Evolutionary conservation across 2,113 vertebrate species (phyloP).

Genomic region (Gymnorhina tibicen): DNA sequence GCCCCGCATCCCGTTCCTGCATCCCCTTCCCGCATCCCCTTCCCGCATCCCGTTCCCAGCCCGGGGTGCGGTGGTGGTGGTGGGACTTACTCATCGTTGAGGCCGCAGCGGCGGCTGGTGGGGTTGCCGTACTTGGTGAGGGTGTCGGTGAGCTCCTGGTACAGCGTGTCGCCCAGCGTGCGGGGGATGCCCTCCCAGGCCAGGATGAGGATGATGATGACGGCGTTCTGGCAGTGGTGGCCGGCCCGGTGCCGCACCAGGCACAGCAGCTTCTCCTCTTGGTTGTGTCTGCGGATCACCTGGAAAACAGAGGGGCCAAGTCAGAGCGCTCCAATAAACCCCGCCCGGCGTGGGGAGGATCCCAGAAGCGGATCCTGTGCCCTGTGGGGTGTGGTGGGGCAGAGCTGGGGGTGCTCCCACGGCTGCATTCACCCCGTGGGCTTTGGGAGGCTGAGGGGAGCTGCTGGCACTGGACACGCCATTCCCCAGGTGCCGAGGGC

Average conservation of each 20-base stretch:
- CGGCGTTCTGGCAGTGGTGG: conserved; percentile 90
- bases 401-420: neutral
- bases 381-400: fast-evolving
- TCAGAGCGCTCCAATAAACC: neutral
- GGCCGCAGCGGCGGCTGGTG: conserved; percentile 94
- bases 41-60: fast-evolving
- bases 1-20: neutral
- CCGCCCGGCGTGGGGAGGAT: fast-evolving
- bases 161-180: conserved; percentile 87
- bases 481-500: fast-evolving
- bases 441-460: neutral
- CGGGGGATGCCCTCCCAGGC: conserved; percentile 94
- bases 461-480: neutral
- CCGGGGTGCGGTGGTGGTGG: fast-evolving
- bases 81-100: conserved; percentile 90
- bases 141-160: conserved; percentile 86
- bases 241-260: conserved; percentile 89
- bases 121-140: conserved; percentile 92
- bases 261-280: conserved; percentile 92
- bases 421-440: fast-evolving
- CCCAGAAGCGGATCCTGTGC: neutral
- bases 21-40: neutral
- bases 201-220: conserved; percentile 95
- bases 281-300: conserved; percentile 89
- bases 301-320: conserved; percentile 14